Percentiles rank a stretch among this genome's conserved stretches.
Evolutionary conservation across 2,888 invertebrate species (phyloP).

Genomic region (Nysson spinosus): DNA sequence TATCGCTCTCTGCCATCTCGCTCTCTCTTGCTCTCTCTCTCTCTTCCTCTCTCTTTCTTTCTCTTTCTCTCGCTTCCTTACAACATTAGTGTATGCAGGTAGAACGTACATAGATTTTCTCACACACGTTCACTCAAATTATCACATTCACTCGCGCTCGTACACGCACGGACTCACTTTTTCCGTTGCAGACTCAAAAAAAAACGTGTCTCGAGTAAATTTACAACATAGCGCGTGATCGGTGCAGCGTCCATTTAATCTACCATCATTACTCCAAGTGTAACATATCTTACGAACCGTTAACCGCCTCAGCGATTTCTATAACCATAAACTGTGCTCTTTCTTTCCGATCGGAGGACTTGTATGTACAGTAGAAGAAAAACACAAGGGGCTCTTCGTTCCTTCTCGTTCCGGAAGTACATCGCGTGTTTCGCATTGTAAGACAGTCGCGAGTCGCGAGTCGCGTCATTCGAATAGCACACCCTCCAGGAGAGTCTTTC

Average conservation of each 20-base stretch:
- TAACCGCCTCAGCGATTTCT: conserved; percentile 1
- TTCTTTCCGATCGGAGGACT: background rate
- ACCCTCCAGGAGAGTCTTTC: conserved; percentile 23
- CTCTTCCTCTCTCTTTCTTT: too few relatives aligned
- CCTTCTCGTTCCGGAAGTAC: conserved; percentile 2
- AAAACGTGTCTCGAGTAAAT: conserved; percentile 36
- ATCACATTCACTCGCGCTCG: background rate
- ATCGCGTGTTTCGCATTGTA: too few relatives aligned
- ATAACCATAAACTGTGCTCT: background rate
- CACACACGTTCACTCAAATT: background rate
- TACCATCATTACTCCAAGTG: conserved; percentile 4
- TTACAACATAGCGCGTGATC: conserved; percentile 38
- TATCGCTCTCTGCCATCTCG: conserved; percentile 58
- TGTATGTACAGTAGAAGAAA: conserved; percentile 55
- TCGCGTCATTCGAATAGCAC: conserved; percentile 14
- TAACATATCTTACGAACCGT: conserved; percentile 13
- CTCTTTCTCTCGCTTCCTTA: conserved; percentile 22
- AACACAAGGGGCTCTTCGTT: conserved; percentile 24
- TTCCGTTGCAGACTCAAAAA: conserved; percentile 9
- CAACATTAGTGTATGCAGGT: conserved; percentile 44
- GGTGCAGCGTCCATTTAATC: conserved; percentile 30
- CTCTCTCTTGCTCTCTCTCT: conserved; percentile 15
- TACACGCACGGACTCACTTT: conserved; percentile 1
- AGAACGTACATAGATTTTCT: conserved; percentile 43
- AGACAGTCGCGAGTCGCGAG: conserved; percentile 18